Conservation (phyloP, 2,797 vertebrate species). For the Tiaroga cobitis region DNA sequence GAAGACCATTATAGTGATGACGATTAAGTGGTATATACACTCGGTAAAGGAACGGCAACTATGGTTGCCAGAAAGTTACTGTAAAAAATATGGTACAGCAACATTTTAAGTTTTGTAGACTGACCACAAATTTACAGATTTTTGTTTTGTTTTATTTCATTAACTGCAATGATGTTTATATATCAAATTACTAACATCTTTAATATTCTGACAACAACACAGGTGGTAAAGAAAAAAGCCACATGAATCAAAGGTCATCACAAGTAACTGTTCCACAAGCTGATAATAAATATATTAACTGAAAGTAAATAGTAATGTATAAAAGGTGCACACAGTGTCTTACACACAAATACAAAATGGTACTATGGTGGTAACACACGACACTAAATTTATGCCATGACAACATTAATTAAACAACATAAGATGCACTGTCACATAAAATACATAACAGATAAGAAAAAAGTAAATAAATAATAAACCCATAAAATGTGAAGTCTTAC, state of each 20-base stretch:
- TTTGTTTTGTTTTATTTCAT: background rate
- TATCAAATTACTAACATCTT: background rate
- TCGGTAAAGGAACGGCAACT: background rate
- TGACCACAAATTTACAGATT: background rate
- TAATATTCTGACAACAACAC: background rate
- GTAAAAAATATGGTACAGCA: background rate
- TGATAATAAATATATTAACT: background rate
- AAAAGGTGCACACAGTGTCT: background rate
- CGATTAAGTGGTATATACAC: constrained; percentile 31
- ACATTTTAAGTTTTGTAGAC: background rate
- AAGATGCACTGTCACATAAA: background rate
- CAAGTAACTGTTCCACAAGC: background rate
- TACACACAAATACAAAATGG: background rate
- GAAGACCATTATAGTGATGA: constrained; percentile 65
- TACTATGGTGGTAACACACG: background rate
- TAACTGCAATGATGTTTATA: background rate
- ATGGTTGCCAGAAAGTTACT: background rate
- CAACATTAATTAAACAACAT: background rate
- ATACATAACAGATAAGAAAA: background rate
- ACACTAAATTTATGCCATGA: background rate
- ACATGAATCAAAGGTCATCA: background rate
- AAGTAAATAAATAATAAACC: background rate
- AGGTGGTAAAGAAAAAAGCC: background rate
- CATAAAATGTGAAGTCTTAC: background rate
- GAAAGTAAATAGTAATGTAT: background rate